Percentiles rank a stretch among this genome's conserved stretches.
Conservation (phyloP, 2,113 vertebrate genomes). For the Alouatta palliata region DNA sequence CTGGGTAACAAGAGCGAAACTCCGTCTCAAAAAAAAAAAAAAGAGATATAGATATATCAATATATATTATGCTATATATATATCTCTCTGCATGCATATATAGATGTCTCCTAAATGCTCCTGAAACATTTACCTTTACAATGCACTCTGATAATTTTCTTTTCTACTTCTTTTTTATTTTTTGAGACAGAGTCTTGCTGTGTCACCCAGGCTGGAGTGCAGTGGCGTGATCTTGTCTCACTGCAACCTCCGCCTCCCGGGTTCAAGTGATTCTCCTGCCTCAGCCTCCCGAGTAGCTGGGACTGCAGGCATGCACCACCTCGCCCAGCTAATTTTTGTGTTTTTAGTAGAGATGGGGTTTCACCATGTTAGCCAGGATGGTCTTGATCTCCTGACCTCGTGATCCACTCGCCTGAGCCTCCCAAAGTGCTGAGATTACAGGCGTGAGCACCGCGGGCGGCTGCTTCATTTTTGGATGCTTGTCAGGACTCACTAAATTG, state of each 20-base stretch:
- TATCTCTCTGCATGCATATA: background rate
- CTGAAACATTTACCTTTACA: background rate
- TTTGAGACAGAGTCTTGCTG: background rate
- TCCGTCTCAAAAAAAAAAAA: no score
- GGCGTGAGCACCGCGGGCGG: background rate
- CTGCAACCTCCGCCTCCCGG: no score
- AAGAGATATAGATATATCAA: background rate
- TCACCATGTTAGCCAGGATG: no score
- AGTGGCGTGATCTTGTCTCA: background rate
- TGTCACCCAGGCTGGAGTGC: background rate
- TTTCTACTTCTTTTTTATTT: background rate
- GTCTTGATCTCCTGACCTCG: no score
- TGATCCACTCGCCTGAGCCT: background rate
- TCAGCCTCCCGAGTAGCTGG: background rate
- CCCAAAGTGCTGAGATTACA: background rate
- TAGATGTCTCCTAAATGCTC: background rate
- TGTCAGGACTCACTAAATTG: background rate
- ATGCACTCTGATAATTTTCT: background rate
- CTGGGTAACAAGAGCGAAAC: no score
- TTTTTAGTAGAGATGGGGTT: background rate
- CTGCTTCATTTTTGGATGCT: background rate
- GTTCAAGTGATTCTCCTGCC: no score
- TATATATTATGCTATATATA: background rate
- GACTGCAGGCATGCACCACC: background rate
- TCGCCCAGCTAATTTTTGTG: background rate